These are phyloP conservation scores for Morinoia aosen DNA, from an alignment of 2,888 invertebrate genomes.

Conservation along the genomic window DNA sequence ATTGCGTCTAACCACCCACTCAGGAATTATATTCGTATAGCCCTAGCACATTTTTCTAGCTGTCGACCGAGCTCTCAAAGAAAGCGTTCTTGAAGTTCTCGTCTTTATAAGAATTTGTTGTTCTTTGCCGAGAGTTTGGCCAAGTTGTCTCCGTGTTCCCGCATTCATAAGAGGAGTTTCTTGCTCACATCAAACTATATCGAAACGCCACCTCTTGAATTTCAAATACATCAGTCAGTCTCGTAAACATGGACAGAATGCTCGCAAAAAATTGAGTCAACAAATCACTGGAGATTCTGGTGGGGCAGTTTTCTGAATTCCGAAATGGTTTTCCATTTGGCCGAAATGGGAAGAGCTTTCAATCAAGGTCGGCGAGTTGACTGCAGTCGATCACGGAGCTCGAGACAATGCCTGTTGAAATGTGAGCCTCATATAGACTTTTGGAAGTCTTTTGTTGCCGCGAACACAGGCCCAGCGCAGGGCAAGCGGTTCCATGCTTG, in stretches of 20 bases:
- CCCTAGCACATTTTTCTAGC: not conserved
- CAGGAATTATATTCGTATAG: not conserved
- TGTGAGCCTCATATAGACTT: not conserved
- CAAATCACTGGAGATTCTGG: conserved; percentile 46
- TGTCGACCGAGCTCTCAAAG: not conserved
- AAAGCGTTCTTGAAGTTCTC: not conserved
- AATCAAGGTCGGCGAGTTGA: conserved; percentile 47
- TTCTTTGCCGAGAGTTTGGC: not conserved
- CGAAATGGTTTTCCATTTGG: conserved; percentile 49
- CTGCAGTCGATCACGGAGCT: conserved; percentile 32
- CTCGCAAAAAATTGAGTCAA: conserved; percentile 35
- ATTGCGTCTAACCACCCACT: not conserved
- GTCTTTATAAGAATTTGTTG: not conserved
- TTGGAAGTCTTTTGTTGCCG: not conserved
- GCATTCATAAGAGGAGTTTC: conserved; percentile 29
- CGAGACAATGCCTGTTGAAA: conserved; percentile 20
- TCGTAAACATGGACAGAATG: conserved; percentile 9
- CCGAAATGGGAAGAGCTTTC: conserved; percentile 47
- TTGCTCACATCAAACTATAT: conserved; percentile 39
- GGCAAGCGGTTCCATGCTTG: not conserved
- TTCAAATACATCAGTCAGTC: conserved; percentile 39
- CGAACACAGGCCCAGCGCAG: not conserved
- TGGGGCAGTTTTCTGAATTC: conserved; percentile 45
- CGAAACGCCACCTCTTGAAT: conserved; percentile 22
- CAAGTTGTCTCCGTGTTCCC: not conserved